A percentile compares a stretch with the other conserved stretches of the same genome.
phyloP scores from a whole-genome alignment of 2,113 vertebrate genomes.

The Menidia beryllina region DNA sequence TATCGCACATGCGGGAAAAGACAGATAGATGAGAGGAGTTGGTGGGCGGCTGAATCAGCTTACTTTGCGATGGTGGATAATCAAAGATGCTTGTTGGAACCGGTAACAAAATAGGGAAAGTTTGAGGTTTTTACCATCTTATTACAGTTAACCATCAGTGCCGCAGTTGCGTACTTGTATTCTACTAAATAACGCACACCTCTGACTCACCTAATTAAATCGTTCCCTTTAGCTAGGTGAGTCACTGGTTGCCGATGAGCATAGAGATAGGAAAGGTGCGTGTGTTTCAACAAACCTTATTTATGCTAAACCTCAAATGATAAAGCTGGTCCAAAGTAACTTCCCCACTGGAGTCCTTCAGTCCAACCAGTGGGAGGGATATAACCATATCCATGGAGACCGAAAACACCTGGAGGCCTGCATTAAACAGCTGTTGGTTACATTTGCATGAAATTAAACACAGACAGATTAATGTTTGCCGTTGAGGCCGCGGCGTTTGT shows the following conservation, averaged over 20 bases:
- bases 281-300: conserved; percentile 35
- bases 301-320: conserved; percentile 58
- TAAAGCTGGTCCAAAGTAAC: conserved; percentile 56
- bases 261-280: conserved; percentile 29
- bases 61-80: conserved; percentile 27
- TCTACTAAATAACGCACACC: conserved; percentile 32
- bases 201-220: conserved; percentile 24
- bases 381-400: conserved; percentile 44
- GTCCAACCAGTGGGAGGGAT: conserved; percentile 40
- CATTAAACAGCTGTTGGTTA: conserved; percentile 40
- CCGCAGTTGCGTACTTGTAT: conserved; percentile 30
- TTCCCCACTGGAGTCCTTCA: conserved; percentile 49
- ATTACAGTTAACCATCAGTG: not conserved
- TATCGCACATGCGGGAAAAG: conserved; percentile 38
- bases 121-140: not conserved
- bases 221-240: conserved; percentile 36
- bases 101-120: conserved; percentile 20
- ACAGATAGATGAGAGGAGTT: conserved; percentile 23
- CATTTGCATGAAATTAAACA: conserved; percentile 60
- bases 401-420: conserved; percentile 67
- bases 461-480: conserved; percentile 58
- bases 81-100: conserved; percentile 27
- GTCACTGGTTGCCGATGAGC: conserved; percentile 47
- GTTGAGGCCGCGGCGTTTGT: conserved; percentile 52
- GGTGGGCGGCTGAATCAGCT: conserved; percentile 64